Base-by-base conservation (phyloP, 2,888 invertebrate species). In the Cataglyphis cursor region DNA sequence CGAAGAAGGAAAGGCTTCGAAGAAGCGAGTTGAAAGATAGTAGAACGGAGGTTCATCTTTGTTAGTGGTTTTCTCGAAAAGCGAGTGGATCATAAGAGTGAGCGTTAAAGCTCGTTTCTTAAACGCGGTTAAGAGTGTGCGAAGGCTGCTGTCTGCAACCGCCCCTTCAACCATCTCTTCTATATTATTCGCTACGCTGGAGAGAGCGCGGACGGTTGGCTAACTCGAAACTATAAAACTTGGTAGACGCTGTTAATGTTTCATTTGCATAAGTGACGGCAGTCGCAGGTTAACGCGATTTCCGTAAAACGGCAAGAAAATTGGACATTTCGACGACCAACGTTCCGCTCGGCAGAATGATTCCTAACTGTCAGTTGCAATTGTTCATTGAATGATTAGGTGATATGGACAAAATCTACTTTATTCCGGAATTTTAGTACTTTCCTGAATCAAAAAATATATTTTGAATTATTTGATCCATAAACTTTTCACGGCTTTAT, bases 1-100 rank as follows among this genome's bases (percentile, higher is more conserved):
- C n/a, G n/a, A n/a, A n/a, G n/a, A n/a, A n/a, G n/a, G n/a, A n/a
- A n/a, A n/a, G n/a, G 35, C 24, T 62, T 65, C 18, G 57, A 70
- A 21, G 57, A 62, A 54, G 59, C 81, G 80, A 65, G 74, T 61
- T 73, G 31, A 65, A 61, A 68, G 65, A 86, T 84, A 88, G 83
- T 84, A 82, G 88, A 90, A 90, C 86, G 87, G 87, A 89, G 89
- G 89, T 91, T 91, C 90, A 88, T 92, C 91, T 91, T 91, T 90
- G 91, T 92, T 91, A 87, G 88, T 51, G 81, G 81, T n/a, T 73
- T 5, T 83, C 74, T 61, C 28, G 78, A 81, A 83, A 82, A 83
- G 82, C 83, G 87, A 87, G 82, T 89, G 87, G 88, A 91, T 91
- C 90, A 87, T 90, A 88, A 89, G 89, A 86, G 85, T 86, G 88